Conservation (phyloP, 2,888 invertebrate species). For the Seira ritae region DNA sequence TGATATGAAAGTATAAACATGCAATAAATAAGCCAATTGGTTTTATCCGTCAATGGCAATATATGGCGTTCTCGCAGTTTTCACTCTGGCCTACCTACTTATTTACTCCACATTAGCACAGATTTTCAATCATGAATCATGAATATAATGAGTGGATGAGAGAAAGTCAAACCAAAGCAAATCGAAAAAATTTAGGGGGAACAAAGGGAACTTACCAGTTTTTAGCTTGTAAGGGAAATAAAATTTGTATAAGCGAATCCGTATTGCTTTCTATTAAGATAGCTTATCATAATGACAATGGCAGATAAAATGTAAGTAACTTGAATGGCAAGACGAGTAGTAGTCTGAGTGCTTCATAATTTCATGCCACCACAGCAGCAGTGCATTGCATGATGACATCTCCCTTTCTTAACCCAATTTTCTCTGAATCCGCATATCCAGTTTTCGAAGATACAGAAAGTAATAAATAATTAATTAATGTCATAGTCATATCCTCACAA, state of each 20-base stretch:
- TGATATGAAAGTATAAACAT: conserved; percentile 6
- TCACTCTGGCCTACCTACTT: neutral
- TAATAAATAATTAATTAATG: conserved; percentile 21
- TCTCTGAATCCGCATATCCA: conserved; percentile 14
- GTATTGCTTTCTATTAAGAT: neutral
- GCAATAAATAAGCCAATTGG: neutral
- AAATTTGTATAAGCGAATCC: too few relatives aligned
- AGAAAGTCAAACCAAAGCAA: conserved; percentile 21
- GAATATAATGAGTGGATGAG: neutral
- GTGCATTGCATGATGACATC: neutral
- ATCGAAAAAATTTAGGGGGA: neutral
- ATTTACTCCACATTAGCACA: conserved; percentile 1
- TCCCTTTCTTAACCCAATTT: conserved; percentile 13
- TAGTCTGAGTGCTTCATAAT: neutral
- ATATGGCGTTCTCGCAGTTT: conserved; percentile 3
- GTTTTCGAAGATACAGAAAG: neutral
- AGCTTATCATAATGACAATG: conserved; percentile 8
- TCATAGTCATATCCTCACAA: conserved; percentile 22
- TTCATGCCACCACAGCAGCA: neutral
- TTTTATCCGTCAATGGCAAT: neutral
- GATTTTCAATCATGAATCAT: conserved; percentile 9
- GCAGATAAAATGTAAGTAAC: neutral
- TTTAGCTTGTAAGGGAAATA: neutral
- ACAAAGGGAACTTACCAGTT: conserved; percentile 1
- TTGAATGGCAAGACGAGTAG: conserved; percentile 13